Evolutionary conservation across 2,888 invertebrate genomes (phyloP).

Genomic region (Belgica antarctica): DNA sequence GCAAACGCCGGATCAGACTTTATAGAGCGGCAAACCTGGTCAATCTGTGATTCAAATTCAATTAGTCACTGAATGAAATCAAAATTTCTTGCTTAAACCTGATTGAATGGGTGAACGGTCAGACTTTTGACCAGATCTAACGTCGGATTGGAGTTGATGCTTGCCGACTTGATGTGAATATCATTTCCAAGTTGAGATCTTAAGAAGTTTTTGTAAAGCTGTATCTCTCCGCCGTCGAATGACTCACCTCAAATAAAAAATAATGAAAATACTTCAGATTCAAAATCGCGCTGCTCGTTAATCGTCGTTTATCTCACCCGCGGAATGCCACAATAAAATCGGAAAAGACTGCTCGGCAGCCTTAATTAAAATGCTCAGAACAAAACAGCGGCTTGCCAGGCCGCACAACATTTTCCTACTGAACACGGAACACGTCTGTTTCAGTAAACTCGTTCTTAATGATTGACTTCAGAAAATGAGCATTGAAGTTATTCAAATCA

Average conservation of each 20-base stretch:
- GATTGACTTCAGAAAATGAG: too few species aligned
- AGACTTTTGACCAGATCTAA: slow-evolving; percentile 81
- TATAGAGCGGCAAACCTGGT: slow-evolving; percentile 74
- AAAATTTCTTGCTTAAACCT: slow-evolving; percentile 52
- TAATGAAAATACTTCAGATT: background rate
- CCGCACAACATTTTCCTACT: too few species aligned
- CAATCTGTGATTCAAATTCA: slow-evolving; percentile 58
- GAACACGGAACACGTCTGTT: too few species aligned
- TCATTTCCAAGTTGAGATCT: slow-evolving; percentile 71
- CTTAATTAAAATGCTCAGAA: too few species aligned
- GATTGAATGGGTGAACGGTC: slow-evolving; percentile 76
- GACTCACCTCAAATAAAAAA: background rate
- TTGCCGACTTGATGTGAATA: slow-evolving; percentile 80
- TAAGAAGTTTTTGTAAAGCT: slow-evolving; percentile 74
- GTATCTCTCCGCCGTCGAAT: slow-evolving; percentile 67
- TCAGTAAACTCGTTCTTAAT: too few species aligned
- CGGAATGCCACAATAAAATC: slow-evolving; percentile 40
- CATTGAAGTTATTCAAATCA: too few species aligned
- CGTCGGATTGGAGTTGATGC: slow-evolving; percentile 69
- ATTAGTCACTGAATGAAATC: background rate
- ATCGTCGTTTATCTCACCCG: too few species aligned
- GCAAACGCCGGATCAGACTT: slow-evolving; percentile 64
- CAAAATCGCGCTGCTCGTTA: too few species aligned
- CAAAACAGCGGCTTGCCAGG: too few species aligned
- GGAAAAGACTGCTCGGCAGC: slow-evolving; percentile 15